Conservation (phyloP, 2,888 invertebrate species). For the Cartodere bifasciata region DNA sequence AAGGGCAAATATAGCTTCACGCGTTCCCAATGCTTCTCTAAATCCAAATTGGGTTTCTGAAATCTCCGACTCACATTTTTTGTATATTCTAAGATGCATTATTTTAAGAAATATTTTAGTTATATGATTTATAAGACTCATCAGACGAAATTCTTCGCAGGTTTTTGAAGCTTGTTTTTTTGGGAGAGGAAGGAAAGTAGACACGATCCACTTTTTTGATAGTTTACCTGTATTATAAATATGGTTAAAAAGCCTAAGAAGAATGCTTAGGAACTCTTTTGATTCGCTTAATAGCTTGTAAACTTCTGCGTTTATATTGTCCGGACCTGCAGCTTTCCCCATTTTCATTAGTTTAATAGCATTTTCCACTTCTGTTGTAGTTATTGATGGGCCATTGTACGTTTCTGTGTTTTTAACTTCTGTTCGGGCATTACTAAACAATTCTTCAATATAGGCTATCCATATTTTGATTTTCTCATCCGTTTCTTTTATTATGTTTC, state of each 20-base stretch:
- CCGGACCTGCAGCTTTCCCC: conserved; percentile 7
- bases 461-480: conserved; percentile 4
- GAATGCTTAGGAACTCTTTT: conserved; percentile 1
- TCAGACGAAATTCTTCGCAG: conserved; percentile 5
- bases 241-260: conserved; percentile 3
- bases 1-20: conserved; percentile 9
- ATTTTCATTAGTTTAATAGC: conserved; percentile 3
- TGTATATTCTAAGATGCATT: conserved; percentile 9
- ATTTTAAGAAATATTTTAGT: conserved; percentile 5
- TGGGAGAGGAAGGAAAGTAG: conserved; percentile 5
- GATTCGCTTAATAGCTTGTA: conserved; percentile 3
- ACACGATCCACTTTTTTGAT: conserved; percentile 7
- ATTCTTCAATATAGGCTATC: conserved; percentile 6
- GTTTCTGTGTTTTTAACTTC: no score
- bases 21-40: conserved; percentile 8
- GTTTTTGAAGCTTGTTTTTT: conserved; percentile 4
- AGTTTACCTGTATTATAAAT: conserved; percentile 6
- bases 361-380: conserved; percentile 4
- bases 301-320: conserved; percentile 2
- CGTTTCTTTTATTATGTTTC: conserved; percentile 5
- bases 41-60: conserved; percentile 9
- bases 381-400: no score
- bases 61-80: conserved; percentile 8
- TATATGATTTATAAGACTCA: conserved; percentile 3
- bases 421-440: conserved; percentile 5